Base-by-base conservation (phyloP, 2,113 vertebrate species). In the Bubalus kerabau region DNA sequence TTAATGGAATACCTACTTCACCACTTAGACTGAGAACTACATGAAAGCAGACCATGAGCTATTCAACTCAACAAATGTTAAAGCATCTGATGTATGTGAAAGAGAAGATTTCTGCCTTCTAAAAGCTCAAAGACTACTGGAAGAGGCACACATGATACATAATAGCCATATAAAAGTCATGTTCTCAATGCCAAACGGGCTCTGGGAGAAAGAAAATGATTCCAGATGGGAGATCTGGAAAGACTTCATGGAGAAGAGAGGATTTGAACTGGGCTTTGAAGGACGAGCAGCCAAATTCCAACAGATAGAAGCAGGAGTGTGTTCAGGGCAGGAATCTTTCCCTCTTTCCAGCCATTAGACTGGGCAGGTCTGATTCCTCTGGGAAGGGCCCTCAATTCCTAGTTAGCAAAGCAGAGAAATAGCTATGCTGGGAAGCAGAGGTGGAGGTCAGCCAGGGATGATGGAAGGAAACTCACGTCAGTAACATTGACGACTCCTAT, bases 401-500 rank as follows among this genome's bases (percentile, higher is more conserved):
- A 5, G 6, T 43, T 26, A 52, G 89, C 56, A 64, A 82, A 93
- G 50, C 8, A 32, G 50, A 60, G 48, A 64, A 32, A 32, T 19
- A 56, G 85, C 32, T 57, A 6, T 32, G 13, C 54, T 48, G 36
- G 62, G 96, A 56, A 40, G 67, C 24, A 56, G 83, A 94, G 56
- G 1, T 54, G 48, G 81, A 62, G 52, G 17, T 10, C 40, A 56
- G 14, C 2, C 3, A 4, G 86, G 52, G 8, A 16, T 7, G n/a
- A 64, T 23, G 59, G 76, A 52, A 40, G n/a, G 12, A 83, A 19
- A 98, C 99, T 99, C 97, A 99, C 99, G 94, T 99, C 99, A 24
- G 99, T 99, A n/a, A 99, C 99, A 32, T 99, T 99, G 95, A 99
- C 99, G 59, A 99, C 99, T 17, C 99, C 99, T 11, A 99, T 99